Base-by-base conservation (phyloP, 1,140 invertebrate genomes). In the Drosophila sp. region DNA sequence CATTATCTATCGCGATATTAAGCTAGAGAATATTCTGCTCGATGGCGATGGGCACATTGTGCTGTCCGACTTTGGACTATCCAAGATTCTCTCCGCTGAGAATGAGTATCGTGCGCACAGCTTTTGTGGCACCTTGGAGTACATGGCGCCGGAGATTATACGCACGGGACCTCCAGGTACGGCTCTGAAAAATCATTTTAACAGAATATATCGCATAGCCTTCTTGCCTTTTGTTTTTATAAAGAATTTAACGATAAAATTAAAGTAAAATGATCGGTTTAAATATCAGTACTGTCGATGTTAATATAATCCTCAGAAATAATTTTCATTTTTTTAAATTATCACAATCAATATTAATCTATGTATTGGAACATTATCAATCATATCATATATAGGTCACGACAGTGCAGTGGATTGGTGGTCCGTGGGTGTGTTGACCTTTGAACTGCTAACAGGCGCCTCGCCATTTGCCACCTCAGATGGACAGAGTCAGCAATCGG, bases 41-140 rank as follows among this genome's bases (percentile, higher is more conserved):
- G 97, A 97, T 92, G 94, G 94, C 5, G 94, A 97, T 38, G 97
- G 97, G 4, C 97, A 98, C 91, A 96, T 98, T 43, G 97, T 98
- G 11, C 91, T 98, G 9, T 98, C 97, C 0, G 97, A 98, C 93
- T 98, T 98, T 89, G 97, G 97, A 0, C 94, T 98, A 2, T 97
- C 97, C 83, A 98, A 98, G 92, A 96, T 97, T 90, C 80, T 94
- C 13, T 80, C 91, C 5, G 81, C 94, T 80, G 92, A 94, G 48
- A 83, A 91, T 32, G 81, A 91, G n/a, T 86, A 87, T 63, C 76
- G 97, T 78, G 97, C 98, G 0, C 98, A 98, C 93, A 99, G 98
- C 14, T 99, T 99, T 93, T 99, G 98, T 92, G 98, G 98, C 16
- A 99, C 98, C 45, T 97, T 99, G 71, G 98, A 99, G 91, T 98